A percentile compares a stretch with the other conserved stretches of the same genome.
phyloP scores from a whole-genome alignment of 2,888 invertebrate genomes.

The Plagodis dolabraria region DNA sequence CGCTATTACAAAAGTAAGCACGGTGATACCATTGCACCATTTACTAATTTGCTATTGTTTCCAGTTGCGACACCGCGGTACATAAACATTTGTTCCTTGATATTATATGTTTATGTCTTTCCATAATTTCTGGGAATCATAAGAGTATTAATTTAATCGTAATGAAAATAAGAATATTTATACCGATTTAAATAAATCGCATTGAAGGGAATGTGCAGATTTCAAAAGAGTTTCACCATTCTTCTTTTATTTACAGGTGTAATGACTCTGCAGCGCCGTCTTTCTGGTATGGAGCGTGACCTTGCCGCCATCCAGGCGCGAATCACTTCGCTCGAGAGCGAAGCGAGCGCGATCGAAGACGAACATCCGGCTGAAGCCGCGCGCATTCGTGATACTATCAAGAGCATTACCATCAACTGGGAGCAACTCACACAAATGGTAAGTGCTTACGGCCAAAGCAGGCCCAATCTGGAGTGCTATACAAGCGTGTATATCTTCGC shows the following conservation, averaged over 20 bases:
- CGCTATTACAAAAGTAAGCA: too few relatives aligned
- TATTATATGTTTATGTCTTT: too few relatives aligned
- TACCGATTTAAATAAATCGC: too few relatives aligned
- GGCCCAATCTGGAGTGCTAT: background rate
- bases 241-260: conserved; percentile 83
- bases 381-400: conserved; percentile 94
- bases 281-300: conserved; percentile 99
- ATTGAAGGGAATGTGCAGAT: too few relatives aligned
- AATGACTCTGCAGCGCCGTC: conserved; percentile 98
- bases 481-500: background rate
- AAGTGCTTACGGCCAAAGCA: conserved; percentile 32
- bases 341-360: conserved; percentile 95
- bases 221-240: too few relatives aligned
- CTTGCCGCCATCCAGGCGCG: conserved; percentile 99
- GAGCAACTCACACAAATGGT: conserved; percentile 98
- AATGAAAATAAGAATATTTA: too few relatives aligned
- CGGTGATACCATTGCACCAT: too few relatives aligned
- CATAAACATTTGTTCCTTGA: too few relatives aligned
- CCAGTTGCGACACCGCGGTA: too few relatives aligned
- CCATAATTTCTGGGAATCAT: too few relatives aligned
- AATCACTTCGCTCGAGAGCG: conserved; percentile 95
- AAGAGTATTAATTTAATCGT: too few relatives aligned
- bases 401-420: conserved; percentile 97
- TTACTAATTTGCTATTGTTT: too few relatives aligned
- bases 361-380: conserved; percentile 98